Percentiles rank a stretch among this genome's conserved stretches.
Evolutionary conservation across 2,797 vertebrate genomes (phyloP).

Genomic region (Pseudocheirus occidentalis): DNA sequence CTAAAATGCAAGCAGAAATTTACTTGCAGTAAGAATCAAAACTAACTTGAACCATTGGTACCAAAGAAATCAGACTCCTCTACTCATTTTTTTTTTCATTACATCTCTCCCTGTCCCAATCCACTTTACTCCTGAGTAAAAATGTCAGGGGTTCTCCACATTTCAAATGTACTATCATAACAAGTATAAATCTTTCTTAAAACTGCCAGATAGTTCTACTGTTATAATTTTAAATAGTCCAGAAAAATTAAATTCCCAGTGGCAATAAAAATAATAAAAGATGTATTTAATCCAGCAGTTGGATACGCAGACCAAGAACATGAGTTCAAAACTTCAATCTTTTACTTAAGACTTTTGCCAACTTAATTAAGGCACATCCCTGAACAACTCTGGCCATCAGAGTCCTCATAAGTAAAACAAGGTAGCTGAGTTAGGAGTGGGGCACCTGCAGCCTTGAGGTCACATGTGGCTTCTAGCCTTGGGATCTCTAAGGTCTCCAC

Average conservation of each 20-base stretch:
- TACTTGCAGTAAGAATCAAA: not conserved
- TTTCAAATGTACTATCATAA: not conserved
- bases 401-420: not conserved
- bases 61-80: not conserved
- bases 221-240: not conserved
- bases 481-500: not conserved
- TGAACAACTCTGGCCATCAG: not conserved
- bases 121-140: constrained; percentile 33
- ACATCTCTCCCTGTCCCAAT: not conserved
- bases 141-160: constrained; percentile 24
- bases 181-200: not conserved
- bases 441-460: too few relatives aligned
- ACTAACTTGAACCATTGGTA: not conserved
- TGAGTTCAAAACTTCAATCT: not conserved
- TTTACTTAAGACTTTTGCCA: not conserved
- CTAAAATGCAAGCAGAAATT: constrained; percentile 36
- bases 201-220: not conserved
- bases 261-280: not conserved
- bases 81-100: not conserved
- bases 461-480: too few relatives aligned
- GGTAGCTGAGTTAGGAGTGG: too few relatives aligned
- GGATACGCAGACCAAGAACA: not conserved
- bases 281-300: not conserved
- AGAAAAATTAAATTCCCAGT: not conserved
- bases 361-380: not conserved